Evolutionary conservation across 2,113 vertebrate genomes (phyloP).

Genomic region (Ciconia maguari): DNA sequence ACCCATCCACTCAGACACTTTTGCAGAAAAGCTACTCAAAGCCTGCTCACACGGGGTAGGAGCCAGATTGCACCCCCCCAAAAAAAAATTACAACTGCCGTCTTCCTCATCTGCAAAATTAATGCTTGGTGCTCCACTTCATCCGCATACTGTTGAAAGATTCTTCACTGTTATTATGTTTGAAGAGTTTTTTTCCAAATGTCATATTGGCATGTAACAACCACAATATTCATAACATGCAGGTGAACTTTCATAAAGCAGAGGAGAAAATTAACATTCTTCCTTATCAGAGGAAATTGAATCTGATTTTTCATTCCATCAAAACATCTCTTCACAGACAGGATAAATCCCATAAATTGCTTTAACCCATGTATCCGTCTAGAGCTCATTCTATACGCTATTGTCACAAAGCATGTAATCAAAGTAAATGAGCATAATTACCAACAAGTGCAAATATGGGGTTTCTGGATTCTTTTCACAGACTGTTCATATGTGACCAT

Average conservation of each 20-base stretch:
- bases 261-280: background rate
- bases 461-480: background rate
- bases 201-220: background rate
- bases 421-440: slow-evolving; percentile 44
- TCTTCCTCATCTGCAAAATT: background rate
- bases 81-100: background rate
- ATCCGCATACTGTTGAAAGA: background rate
- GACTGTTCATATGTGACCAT: background rate
- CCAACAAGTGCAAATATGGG: background rate
- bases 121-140: background rate
- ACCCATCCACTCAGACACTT: background rate
- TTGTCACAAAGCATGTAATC: background rate
- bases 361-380: background rate
- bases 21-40: background rate
- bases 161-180: background rate
- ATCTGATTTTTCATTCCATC: slow-evolving; percentile 29
- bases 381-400: background rate
- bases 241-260: background rate
- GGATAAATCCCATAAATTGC: background rate
- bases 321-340: background rate
- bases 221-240: background rate
- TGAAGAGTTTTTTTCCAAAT: slow-evolving; percentile 7
- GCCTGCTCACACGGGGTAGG: background rate
- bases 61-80: background rate
- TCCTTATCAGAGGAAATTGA: background rate